These are phyloP conservation scores for Azorinus chamasolen DNA, from an alignment of 2,888 invertebrate species.

Conservation along the genomic window DNA sequence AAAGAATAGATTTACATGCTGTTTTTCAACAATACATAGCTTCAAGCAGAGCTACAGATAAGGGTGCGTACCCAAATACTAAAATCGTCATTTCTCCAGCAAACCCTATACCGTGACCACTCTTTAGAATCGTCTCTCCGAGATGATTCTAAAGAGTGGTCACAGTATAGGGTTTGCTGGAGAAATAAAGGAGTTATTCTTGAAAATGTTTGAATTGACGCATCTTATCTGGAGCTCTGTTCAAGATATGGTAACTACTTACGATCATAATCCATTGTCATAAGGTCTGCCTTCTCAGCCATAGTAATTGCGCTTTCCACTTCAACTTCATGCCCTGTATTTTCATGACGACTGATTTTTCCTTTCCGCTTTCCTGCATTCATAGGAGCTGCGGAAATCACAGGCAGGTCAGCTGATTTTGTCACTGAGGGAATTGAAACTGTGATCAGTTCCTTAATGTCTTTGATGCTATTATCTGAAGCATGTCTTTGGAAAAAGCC, in stretches of 20 bases:
- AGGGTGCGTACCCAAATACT: too few relatives aligned
- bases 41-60: too few relatives aligned
- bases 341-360: slow-evolving; percentile 40
- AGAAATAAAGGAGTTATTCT: too few relatives aligned
- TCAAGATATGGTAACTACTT: slow-evolving; percentile 56
- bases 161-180: too few relatives aligned
- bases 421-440: slow-evolving; percentile 28
- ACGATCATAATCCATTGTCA: slow-evolving; percentile 93
- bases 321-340: slow-evolving; percentile 54
- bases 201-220: too few relatives aligned
- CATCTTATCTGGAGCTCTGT: too few relatives aligned
- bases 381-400: slow-evolving; percentile 29
- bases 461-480: slow-evolving; percentile 67
- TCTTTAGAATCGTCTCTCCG: too few relatives aligned
- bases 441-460: slow-evolving; percentile 65
- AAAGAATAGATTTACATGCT: too few relatives aligned
- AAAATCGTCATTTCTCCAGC: too few relatives aligned
- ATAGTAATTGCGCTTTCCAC: slow-evolving; percentile 81
- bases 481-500: slow-evolving; percentile 90
- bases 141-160: too few relatives aligned
- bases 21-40: too few relatives aligned
- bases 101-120: too few relatives aligned
- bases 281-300: slow-evolving; percentile 96
- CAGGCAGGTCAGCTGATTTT: slow-evolving; percentile 33
- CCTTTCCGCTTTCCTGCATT: slow-evolving; percentile 31